Evolutionary conservation across 1,140 invertebrate species (phyloP).

Genomic region (Drosophila orosa): DNA sequence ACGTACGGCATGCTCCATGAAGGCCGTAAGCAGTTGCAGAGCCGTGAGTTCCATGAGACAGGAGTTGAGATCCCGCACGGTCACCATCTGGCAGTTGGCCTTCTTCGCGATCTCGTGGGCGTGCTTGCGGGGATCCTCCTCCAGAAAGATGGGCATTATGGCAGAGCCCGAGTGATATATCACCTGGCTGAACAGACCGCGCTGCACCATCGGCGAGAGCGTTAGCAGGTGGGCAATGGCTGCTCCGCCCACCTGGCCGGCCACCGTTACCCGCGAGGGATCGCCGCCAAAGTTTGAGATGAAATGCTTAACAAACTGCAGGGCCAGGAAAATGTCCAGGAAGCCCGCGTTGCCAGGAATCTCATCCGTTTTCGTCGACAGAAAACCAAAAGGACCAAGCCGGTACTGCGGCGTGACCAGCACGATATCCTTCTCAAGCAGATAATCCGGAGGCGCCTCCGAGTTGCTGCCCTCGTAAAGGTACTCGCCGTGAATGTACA

Average conservation of each 20-base stretch:
- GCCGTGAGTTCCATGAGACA: constrained; percentile 76
- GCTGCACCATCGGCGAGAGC: constrained; percentile 82
- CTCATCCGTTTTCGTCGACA: constrained; percentile 85
- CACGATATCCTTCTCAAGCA: constrained; percentile 91
- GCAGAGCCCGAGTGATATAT: constrained; percentile 82
- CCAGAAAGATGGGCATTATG: constrained; percentile 79
- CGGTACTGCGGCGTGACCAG: constrained; percentile 93
- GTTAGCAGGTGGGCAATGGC: constrained; percentile 84
- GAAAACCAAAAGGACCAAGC: constrained; percentile 86
- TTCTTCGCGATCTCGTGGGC: constrained; percentile 78
- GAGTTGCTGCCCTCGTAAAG: constrained; percentile 84
- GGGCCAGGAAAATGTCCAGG: constrained; percentile 87
- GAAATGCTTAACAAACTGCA: constrained; percentile 88
- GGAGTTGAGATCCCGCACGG: constrained; percentile 73
- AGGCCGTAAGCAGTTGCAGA: constrained; percentile 72
- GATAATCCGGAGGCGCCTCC: constrained; percentile 89
- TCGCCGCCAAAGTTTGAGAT: constrained; percentile 89
- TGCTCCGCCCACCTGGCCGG: constrained; percentile 87
- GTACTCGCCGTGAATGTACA: constrained; percentile 84
- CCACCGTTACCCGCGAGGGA: constrained; percentile 86
- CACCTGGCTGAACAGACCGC: constrained; percentile 75
- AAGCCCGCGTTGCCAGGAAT: constrained; percentile 89
- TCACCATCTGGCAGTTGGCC: constrained; percentile 70
- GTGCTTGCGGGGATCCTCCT: constrained; percentile 75
- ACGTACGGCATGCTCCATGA: constrained; percentile 79